Base-by-base conservation (phyloP, 2,113 vertebrate genomes). In the Cavia porcellus region DNA sequence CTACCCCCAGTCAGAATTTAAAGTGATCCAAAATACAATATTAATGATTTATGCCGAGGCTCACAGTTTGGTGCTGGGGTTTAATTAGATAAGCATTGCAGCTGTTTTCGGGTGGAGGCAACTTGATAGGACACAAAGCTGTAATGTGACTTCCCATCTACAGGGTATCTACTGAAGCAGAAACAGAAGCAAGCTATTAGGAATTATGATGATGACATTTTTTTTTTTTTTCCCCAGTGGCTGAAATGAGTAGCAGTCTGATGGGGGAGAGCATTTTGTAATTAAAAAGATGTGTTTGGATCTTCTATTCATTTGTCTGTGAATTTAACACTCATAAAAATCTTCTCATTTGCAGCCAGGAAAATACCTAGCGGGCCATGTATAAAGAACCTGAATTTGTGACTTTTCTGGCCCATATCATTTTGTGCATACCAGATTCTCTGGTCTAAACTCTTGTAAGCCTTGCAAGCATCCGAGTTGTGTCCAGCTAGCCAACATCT, bases 71-170 rank as follows among this genome's bases (percentile, higher is more conserved):
- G 93, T 1, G 70, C 96, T 95, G 59, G 77, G 96, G 92, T 82
- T 98, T 98, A 98, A 97, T 98, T 98, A 98, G 88, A 80, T 94
- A 97, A 98, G 66, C 82, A 79, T 83, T 97, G 90, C 95, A 97
- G 97, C 96, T 98, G 97, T 83, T 96, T 98, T 97, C 7, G 52
- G 80, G 95, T 95, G 66, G 86, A 89, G 68, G 91, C 86, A 94
- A 90, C 72, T 97, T 97, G 97, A 92, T 92, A 87, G 90, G 52
- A 42, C 82, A 80, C 85, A 91, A 92, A 97, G 84, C 90, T 45
- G 52, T 97, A 97, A 66, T 62, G 94, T 87, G 96, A 9, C 96
- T 98, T 96, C 85, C 59, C 2, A 6, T 96, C 89, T 92, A 94
- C 45, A 50, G 95, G 93, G 50, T 61, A 96, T 90, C 82, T 95